Base-by-base conservation (phyloP, 2,888 invertebrate genomes). In the Ditylenchus weischeri region DNA sequence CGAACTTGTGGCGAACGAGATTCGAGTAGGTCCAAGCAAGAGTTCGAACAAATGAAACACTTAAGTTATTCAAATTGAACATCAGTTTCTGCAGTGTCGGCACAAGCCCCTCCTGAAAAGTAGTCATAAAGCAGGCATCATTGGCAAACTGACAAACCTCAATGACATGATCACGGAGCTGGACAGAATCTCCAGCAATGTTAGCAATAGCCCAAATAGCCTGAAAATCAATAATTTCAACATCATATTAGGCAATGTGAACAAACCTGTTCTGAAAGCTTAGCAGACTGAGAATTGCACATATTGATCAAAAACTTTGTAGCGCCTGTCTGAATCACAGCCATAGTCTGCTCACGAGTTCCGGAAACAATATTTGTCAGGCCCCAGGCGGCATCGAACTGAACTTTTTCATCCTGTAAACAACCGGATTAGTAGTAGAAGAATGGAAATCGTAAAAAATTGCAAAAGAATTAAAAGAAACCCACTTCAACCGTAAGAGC, bases 331-430 rank as follows among this genome's bases (percentile, higher is more conserved):
- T 90, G 86, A 0, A 95, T 89, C 0, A 95, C 93, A 21, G 89
- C 89, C 76, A 89, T 87, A 0, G 96, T 98, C 84, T 98, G 93
- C 0, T 90, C 90, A 0, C 90, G 89, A 0, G 91, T 91, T 11
- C 96, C 96, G 0, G 94, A 94, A 0, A 96, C 95, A 64, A 98
- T 91, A 83, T 96, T 96, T 36, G 96, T 98, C 66, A 98, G 85
- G 0, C 93, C 93, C 96, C 96, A 98, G 0, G 94, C 90, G 0
- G 94, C 90, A 85, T 96, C 96, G 85, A 96, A 96, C 84, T 95
- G 84, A 8, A 86, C 76, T 49, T 84, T 83, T 21, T 83, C 83
- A 68, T 80, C 77, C 77, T 79, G 64, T 62, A 74, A 69, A 64
- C 15, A 47, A 15, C 11, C 15, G 8, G 11, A 38, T 38, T 43